A percentile compares a stretch with the other conserved stretches of the same genome.
phyloP scores from a whole-genome alignment of 2,113 vertebrate species.

The Alexandromys fortis region DNA sequence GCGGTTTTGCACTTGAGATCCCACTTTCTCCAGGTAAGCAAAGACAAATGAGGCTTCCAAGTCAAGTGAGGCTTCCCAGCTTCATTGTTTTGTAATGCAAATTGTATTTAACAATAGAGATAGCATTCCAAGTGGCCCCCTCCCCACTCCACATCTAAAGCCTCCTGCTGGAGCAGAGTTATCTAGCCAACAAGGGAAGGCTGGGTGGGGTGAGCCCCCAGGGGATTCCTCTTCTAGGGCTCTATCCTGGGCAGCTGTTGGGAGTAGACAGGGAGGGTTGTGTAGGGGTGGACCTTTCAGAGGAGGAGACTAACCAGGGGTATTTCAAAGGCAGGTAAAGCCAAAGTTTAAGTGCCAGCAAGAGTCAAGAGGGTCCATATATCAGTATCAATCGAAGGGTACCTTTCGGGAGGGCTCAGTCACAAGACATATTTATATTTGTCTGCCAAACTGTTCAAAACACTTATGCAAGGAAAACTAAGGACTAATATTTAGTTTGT shows the following conservation, averaged over 20 bases:
- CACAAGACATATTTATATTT: no score
- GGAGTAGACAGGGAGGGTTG: not conserved
- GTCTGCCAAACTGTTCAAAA: no score
- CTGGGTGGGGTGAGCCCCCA: not conserved
- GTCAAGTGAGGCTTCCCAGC: not conserved
- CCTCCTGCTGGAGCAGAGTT: no score
- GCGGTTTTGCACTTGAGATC: not conserved
- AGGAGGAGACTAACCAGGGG: not conserved
- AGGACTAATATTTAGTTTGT: no score
- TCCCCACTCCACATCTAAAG: not conserved
- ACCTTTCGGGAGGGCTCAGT: no score
- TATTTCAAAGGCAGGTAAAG: not conserved
- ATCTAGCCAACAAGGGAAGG: not conserved
- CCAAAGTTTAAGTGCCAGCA: not conserved
- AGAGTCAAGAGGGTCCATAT: not conserved
- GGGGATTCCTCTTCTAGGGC: not conserved
- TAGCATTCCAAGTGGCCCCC: not conserved
- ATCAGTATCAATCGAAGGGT: not conserved
- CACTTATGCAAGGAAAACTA: no score
- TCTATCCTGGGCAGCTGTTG: not conserved
- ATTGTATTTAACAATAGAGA: not conserved
- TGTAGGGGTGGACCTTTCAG: not conserved
- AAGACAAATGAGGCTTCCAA: not conserved
- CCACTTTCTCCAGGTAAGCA: slow-evolving; percentile 2
- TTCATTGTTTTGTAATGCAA: not conserved